phyloP scores from a whole-genome alignment of 2,888 invertebrate genomes.

The Hipparchia semele region DNA sequence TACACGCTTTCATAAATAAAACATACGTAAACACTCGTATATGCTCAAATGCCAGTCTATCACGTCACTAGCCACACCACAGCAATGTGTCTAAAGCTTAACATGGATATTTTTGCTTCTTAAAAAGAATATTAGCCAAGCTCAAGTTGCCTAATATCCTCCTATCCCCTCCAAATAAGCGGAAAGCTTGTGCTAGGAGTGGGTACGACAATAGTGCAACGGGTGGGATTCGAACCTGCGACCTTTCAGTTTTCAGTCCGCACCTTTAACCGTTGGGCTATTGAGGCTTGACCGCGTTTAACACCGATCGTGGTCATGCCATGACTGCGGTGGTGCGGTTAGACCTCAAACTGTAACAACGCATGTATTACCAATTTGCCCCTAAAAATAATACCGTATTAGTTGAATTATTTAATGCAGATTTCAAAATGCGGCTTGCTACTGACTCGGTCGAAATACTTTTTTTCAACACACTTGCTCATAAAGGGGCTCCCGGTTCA shows the following conservation, averaged over 20 bases:
- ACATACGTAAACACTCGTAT: background rate
- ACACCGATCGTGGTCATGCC: background rate
- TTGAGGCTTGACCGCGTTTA: background rate
- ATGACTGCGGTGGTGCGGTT: slow-evolving; percentile 1
- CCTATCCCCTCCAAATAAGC: no score
- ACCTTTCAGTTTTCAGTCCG: no score
- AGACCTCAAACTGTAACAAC: background rate
- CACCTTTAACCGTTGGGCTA: no score
- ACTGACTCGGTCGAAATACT: no score
- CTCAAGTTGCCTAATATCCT: no score
- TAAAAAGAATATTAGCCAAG: no score
- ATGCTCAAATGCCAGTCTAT: no score
- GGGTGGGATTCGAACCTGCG: no score
- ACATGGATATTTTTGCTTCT: background rate
- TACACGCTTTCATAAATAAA: background rate
- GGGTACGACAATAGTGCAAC: no score
- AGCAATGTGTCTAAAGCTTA: background rate
- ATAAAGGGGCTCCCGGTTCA: no score
- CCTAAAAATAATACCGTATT: background rate
- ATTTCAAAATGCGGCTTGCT: background rate
- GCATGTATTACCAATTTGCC: background rate
- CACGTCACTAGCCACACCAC: background rate
- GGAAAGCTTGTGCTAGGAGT: no score
- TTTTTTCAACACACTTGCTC: no score
- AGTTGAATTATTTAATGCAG: background rate